phyloP scores from a whole-genome alignment of 2,113 vertebrate species.

The Anhinga anhinga region DNA sequence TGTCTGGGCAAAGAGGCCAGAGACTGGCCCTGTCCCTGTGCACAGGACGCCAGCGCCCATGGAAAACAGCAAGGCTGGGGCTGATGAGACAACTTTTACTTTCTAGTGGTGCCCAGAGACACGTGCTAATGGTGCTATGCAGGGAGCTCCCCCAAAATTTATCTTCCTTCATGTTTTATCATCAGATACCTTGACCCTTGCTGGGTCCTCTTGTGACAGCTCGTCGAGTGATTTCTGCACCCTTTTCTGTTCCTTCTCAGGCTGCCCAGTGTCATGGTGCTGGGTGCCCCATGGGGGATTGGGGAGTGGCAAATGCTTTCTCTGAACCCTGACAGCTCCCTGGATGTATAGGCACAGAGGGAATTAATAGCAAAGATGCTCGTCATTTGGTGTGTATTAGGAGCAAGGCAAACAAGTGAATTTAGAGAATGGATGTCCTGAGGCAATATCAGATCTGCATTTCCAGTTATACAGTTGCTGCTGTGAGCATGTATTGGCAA shows the following conservation, averaged over 20 bases:
- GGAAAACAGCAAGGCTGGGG: background rate
- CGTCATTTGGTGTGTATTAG: background rate
- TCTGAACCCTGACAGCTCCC: background rate
- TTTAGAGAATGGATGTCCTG: background rate
- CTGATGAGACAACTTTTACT: background rate
- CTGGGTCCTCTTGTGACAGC: background rate
- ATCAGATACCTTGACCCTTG: background rate
- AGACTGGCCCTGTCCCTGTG: background rate
- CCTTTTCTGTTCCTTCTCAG: background rate
- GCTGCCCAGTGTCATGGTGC: background rate
- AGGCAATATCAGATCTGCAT: background rate
- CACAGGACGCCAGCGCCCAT: fast-evolving
- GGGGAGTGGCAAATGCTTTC: background rate
- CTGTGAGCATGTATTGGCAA: background rate
- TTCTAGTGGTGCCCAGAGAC: background rate
- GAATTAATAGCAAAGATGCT: background rate
- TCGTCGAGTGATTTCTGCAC: background rate
- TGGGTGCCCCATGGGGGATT: fast-evolving
- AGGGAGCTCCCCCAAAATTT: background rate
- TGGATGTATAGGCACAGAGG: background rate
- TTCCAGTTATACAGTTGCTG: background rate
- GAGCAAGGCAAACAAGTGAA: background rate
- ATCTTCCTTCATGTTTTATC: background rate
- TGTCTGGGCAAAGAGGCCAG: background rate
- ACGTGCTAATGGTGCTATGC: background rate